Conservation (phyloP, 2,113 vertebrate species). For the Tetrax tetrax region DNA sequence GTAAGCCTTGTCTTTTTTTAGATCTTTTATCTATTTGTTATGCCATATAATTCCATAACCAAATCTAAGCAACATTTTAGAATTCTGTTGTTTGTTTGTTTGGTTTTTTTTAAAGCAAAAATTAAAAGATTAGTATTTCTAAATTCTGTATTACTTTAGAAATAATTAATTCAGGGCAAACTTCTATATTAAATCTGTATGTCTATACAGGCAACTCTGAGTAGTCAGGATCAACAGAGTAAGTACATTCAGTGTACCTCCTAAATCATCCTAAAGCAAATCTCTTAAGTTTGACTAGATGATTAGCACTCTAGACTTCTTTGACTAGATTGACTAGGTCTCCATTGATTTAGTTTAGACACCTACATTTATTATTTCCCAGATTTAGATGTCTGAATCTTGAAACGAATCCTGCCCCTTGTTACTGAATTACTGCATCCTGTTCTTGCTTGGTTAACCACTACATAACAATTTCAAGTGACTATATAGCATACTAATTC, state of each 20-base stretch:
- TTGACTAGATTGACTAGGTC: neutral
- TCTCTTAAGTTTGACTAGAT: neutral
- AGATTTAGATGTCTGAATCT: neutral
- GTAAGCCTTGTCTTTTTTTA: neutral
- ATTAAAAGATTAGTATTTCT: neutral
- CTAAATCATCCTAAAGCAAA: neutral
- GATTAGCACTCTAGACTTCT: neutral
- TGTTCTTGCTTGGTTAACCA: neutral
- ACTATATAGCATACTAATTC: neutral
- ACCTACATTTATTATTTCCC: neutral
- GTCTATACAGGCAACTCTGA: neutral
- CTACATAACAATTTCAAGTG: neutral
- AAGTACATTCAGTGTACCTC: neutral
- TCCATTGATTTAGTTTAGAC: neutral
- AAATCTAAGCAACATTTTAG: neutral
- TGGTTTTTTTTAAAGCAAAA: neutral
- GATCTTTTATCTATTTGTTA: neutral
- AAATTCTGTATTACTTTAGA: neutral
- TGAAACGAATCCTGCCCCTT: neutral
- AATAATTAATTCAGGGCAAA: neutral
- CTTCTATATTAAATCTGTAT: neutral
- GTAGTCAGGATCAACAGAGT: neutral
- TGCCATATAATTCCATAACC: neutral
- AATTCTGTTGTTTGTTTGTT: neutral
- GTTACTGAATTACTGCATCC: neutral